Evolutionary conservation across 2,888 invertebrate genomes (phyloP).

Genomic region (Anticlea derivata): DNA sequence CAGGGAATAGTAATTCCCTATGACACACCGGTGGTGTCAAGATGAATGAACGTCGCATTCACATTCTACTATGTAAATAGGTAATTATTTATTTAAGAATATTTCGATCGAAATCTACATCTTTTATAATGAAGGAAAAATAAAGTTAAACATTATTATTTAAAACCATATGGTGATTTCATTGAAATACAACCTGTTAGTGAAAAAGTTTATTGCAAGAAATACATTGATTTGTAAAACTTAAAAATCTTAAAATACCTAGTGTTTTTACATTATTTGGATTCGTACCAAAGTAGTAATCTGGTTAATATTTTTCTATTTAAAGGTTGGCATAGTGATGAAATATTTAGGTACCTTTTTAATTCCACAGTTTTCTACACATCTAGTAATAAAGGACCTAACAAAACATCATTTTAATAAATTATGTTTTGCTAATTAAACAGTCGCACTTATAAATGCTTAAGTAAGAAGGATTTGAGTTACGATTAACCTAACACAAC

Average conservation of each 20-base stretch:
- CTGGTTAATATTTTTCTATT: too few species aligned
- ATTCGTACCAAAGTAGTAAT: too few species aligned
- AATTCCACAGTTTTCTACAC: background rate
- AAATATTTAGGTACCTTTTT: too few species aligned
- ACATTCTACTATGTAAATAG: too few species aligned
- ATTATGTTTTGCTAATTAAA: background rate
- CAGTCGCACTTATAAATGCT: background rate
- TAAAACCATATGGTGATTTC: constrained; percentile 4
- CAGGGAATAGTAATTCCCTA: too few species aligned
- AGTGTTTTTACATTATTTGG: too few species aligned
- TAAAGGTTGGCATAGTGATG: background rate
- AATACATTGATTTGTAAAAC: constrained; percentile 43
- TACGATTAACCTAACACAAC: background rate
- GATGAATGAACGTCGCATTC: too few species aligned
- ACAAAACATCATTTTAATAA: background rate
- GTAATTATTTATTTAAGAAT: background rate
- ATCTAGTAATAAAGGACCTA: background rate
- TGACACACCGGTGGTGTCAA: too few species aligned
- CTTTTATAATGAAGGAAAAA: constrained; percentile 38
- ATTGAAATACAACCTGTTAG: constrained; percentile 12
- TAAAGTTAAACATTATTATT: constrained; percentile 26
- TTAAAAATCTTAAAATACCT: too few species aligned
- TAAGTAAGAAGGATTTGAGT: too few species aligned
- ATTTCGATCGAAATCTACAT: constrained; percentile 15
- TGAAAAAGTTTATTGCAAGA: constrained; percentile 45